Evolutionary conservation across 2,888 invertebrate genomes (phyloP).

Genomic region (Metacarcinus magister): DNA sequence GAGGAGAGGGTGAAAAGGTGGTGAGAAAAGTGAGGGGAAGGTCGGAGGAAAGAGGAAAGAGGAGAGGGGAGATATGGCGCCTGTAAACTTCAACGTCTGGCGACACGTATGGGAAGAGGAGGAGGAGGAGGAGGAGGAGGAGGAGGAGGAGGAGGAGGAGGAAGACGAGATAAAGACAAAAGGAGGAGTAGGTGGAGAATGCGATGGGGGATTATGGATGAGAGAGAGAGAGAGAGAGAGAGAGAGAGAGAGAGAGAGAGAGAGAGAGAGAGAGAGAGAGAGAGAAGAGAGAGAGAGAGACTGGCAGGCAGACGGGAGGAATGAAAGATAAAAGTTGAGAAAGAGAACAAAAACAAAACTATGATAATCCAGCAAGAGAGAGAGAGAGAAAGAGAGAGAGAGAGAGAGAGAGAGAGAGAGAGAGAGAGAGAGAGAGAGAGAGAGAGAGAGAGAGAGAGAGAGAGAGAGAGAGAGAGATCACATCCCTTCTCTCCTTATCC

Average conservation of each 20-base stretch:
- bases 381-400: not conserved
- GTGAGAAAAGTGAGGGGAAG: conserved; percentile 16
- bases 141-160: conserved; percentile 9
- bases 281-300: too few species aligned
- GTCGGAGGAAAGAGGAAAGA: not conserved
- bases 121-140: conserved; percentile 10
- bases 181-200: not conserved
- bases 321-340: not conserved
- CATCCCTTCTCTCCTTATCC: too few species aligned
- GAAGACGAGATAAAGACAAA: conserved; percentile 3
- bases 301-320: not conserved
- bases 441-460: too few species aligned
- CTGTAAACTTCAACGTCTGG: conserved; percentile 12
- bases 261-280: too few species aligned
- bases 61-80: not conserved
- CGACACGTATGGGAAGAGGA: not conserved
- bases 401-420: not conserved
- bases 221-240: too few species aligned
- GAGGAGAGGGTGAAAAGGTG: not conserved
- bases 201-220: not conserved
- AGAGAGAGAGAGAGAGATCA: too few species aligned
- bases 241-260: too few species aligned
- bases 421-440: too few species aligned
- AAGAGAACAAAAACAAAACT: conserved; percentile 4
- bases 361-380: not conserved